Evolutionary conservation across 2,113 vertebrate species (phyloP), one percentile per base, ranked within the genome.

Genomic region (Spermophilus dauricus): DNA sequence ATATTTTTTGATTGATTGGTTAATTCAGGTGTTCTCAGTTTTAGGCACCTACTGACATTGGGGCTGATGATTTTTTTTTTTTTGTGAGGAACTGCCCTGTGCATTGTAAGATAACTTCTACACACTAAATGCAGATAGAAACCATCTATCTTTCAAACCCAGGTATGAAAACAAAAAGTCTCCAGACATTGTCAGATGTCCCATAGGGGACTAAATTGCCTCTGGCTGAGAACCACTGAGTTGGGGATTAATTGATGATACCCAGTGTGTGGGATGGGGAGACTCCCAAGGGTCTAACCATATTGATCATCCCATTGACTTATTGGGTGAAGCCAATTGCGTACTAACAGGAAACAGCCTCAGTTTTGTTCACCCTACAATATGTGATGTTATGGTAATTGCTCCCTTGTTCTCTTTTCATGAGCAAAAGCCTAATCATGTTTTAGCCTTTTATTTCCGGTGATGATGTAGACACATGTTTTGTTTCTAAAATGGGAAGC

Each of bases 381-480:
- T n/a, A 39, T 80, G 70, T 76, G 18, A 76, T 45, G 18, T n/a
- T 80, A 26, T 53, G 32, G 51, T 22, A 69, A 92, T 30, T 61
- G 56, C 37, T 73, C n/a, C 48, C 42, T 90, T 83, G 42, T 58
- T 56, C 37, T 89, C 34, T 89, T 82, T 87, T 42, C 34, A 53
- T 34, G 28, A 96, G 70, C 45, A 96, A 93, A 95, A 93, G 28
- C 1, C 24, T 13, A 69, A 87, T 37, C 76, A 30, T 28, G 26
- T 83, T 88, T 92, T 63, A 61, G 17, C 89, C 88, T 69, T 56
- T 61, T 76, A 61, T 92, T 97, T 93, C 89, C 51, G 70, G 58
- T 28, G 32, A 75, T 65, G 42, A 73, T n/a, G 85, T 4, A 83
- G 56, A 95, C 45, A 84, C 1, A 3, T 61, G 32, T 34, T 42